Evolutionary conservation across 2,797 vertebrate genomes (phyloP).

Genomic region (Gambusia yucatana): DNA sequence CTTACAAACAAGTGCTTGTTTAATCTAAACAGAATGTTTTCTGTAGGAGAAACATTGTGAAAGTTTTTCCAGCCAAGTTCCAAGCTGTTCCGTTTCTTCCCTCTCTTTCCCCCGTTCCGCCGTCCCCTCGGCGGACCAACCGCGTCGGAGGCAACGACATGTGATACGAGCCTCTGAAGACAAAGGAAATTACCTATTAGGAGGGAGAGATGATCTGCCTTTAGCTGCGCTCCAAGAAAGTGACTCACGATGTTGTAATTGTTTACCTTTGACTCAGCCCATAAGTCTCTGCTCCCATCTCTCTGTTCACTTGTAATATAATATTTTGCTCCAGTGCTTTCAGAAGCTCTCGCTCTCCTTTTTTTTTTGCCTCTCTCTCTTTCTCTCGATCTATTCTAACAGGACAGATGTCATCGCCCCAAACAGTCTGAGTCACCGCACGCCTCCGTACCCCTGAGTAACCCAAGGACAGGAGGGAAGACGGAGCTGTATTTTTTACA

Average conservation of each 20-base stretch:
- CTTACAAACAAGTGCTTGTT: conserved; percentile 67
- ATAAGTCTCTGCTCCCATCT: conserved; percentile 69
- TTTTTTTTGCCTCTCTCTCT: background rate
- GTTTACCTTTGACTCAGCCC: conserved; percentile 84
- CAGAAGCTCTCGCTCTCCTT: conserved; percentile 59
- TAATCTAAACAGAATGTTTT: conserved; percentile 72
- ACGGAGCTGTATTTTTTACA: conserved; percentile 55
- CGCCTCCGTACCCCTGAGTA: conserved; percentile 67
- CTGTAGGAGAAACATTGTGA: conserved; percentile 52
- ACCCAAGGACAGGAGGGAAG: conserved; percentile 61
- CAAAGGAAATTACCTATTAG: conserved; percentile 84
- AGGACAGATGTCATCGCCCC: conserved; percentile 73
- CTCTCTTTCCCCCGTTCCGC: conserved; percentile 1
- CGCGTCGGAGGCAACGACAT: conserved; percentile 66
- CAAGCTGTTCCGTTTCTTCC: conserved; percentile 41
- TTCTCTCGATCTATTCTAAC: conserved; percentile 54
- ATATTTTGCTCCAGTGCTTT: conserved; percentile 71
- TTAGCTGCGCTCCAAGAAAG: conserved; percentile 76
- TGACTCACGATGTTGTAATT: conserved; percentile 85
- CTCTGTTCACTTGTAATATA: conserved; percentile 67
- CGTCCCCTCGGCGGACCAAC: conserved; percentile 64
- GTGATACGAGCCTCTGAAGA: conserved; percentile 76
- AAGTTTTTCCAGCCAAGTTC: conserved; percentile 66
- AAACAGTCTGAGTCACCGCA: conserved; percentile 66
- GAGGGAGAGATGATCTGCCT: conserved; percentile 77